A percentile compares a stretch with the other conserved stretches of the same genome.
Conservation (phyloP, 2,113 vertebrate species). For the Prochilodus magdalenae region DNA sequence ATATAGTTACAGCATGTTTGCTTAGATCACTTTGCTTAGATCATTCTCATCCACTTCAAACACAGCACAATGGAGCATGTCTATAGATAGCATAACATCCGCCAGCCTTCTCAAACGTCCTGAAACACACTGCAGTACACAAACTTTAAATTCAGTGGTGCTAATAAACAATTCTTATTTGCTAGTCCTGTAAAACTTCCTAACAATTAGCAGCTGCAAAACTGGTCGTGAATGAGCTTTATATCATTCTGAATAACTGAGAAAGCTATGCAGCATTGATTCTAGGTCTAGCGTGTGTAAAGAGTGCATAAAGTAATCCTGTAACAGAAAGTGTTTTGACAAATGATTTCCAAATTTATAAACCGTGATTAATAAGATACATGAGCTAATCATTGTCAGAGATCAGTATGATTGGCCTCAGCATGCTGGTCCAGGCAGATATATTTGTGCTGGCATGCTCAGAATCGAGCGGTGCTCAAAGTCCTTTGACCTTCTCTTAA, state of each 20-base stretch:
- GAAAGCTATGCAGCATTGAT: no score
- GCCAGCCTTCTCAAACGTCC: neutral
- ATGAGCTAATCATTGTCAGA: neutral
- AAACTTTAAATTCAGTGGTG: neutral
- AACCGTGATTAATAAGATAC: conserved; percentile 4
- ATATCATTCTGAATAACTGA: no score
- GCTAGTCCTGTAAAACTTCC: no score
- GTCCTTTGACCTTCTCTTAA: conserved; percentile 39
- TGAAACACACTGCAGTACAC: neutral
- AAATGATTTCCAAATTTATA: neutral
- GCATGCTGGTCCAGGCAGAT: neutral
- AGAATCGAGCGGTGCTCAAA: conserved; percentile 9
- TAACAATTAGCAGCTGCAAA: no score
- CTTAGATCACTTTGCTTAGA: conserved; percentile 34
- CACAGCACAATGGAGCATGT: neutral
- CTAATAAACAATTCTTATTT: no score
- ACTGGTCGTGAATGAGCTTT: no score
- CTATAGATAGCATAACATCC: neutral
- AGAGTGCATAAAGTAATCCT: neutral
- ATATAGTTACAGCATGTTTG: conserved; percentile 68
- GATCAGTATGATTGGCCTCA: neutral
- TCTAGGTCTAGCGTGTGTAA: no score
- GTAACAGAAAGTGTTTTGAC: neutral
- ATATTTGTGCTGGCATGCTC: neutral
- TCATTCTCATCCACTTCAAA: neutral